Evolutionary conservation across 2,797 vertebrate species (phyloP).

Genomic region (Rhinoraja longicauda): DNA sequence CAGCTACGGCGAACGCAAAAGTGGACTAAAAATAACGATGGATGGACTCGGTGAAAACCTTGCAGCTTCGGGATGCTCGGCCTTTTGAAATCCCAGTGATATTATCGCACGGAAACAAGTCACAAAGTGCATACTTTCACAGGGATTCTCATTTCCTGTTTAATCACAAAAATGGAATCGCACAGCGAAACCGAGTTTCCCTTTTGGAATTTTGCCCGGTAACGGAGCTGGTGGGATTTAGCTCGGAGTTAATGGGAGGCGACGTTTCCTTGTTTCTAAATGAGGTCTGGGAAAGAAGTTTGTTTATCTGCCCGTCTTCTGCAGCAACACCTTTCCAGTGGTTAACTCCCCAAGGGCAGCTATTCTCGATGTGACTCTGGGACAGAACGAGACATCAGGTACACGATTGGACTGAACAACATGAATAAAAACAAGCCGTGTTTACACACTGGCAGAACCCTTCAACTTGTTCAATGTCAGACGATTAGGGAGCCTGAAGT

Average conservation of each 20-base stretch:
- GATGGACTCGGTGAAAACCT: not conserved
- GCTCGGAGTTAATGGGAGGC: not conserved
- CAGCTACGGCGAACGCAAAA: not conserved
- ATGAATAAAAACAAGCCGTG: not conserved
- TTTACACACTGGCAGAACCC: too few relatives aligned
- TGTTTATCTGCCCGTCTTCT: not conserved
- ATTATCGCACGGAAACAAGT: slow-evolving; percentile 14
- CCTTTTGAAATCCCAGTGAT: not conserved
- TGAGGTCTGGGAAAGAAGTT: slow-evolving; percentile 20
- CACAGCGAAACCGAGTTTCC: slow-evolving; percentile 28
- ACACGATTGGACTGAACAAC: not conserved
- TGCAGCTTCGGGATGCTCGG: not conserved
- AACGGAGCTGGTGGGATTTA: not conserved
- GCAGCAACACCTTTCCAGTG: not conserved
- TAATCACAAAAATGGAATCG: slow-evolving; percentile 30
- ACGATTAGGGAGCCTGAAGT: too few relatives aligned
- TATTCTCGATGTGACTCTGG: too few relatives aligned
- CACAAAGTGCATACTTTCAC: slow-evolving; percentile 5
- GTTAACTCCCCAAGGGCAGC: not conserved
- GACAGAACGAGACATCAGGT: not conserved
- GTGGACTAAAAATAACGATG: slow-evolving; percentile 20
- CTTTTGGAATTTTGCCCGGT: slow-evolving; percentile 14
- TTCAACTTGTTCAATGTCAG: too few relatives aligned
- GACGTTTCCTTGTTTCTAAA: slow-evolving; percentile 26
- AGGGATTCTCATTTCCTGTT: slow-evolving; percentile 34